Evolutionary conservation across 2,797 vertebrate species (phyloP), one percentile per base, ranked within the genome.

Genomic region (Erethizon dorsatum): DNA sequence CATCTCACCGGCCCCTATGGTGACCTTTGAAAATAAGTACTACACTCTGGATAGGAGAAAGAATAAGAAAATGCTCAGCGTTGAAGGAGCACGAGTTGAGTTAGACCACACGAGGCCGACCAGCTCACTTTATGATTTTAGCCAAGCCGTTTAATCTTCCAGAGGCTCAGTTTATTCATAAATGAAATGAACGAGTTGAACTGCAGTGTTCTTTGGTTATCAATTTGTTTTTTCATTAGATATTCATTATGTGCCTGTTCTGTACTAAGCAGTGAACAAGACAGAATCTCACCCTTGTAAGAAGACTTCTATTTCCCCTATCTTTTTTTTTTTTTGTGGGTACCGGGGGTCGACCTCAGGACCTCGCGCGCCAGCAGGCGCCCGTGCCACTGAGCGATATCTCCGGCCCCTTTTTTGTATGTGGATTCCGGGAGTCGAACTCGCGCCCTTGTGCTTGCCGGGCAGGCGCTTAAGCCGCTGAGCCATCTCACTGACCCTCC

Each of bases 181-280:
- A 67, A 54, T 94, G 54, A 79, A 89, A 83, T 18, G 75, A 85
- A 6, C 0, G 6, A 67, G 45, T 56, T 94, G 50, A 87, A 65
- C 52, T 54, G 31, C 5, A 59, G 8, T 87, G 7, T 67, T 91
- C 33, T 45, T 37, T 71, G 89, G 83, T 67, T 67, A 28, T 83
- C 65, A 86, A 61, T 93, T 91, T 33, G 57, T 77, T 94, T 83
- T n/a, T 94, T 95, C 45, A n/a, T 73, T 84, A 86, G 89, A 13
- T 88, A 61, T 5, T 73, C 15, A 31, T 84, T 13, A 5, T 24
- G 31, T n/a, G 52, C 84, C 77, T 79, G 4, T 50, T 96, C 6
- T 94, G 45, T 87, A 24, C 87, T 96, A 65, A 57, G 37, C 73
- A 77, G 80, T 61, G 41, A 63, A 41, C 50, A 56, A 67, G 92